Conservation (phyloP, 2,888 invertebrate genomes). For the Phasia obesa region DNA sequence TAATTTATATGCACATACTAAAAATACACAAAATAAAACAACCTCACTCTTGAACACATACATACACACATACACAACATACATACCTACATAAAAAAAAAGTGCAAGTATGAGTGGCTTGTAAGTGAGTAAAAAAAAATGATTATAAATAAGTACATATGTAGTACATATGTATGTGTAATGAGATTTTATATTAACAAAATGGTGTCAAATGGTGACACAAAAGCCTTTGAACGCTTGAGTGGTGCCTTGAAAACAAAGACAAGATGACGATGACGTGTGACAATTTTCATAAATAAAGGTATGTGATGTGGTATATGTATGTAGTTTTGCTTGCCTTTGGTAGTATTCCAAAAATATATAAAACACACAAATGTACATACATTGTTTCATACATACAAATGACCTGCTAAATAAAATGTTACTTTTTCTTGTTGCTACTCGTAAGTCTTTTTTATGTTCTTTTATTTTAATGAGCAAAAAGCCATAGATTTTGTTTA, state of each 20-base stretch:
- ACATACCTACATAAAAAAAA: neutral
- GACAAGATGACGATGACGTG: conserved; percentile 48
- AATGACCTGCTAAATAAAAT: conserved; percentile 63
- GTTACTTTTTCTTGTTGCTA: conserved; percentile 17
- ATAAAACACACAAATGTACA: conserved; percentile 21
- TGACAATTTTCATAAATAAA: conserved; percentile 23
- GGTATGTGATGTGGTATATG: conserved; percentile 6
- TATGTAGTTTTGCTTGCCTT: conserved; percentile 24
- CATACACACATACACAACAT: neutral
- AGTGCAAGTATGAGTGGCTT: neutral
- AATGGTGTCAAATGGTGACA: conserved; percentile 71
- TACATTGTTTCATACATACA: neutral
- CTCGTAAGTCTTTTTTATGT: too few species aligned
- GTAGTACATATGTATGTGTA: conserved; percentile 40
- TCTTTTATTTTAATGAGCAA: neutral
- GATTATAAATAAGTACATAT: conserved; percentile 27
- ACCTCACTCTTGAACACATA: neutral
- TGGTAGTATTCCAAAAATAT: conserved; percentile 41
- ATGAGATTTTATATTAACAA: conserved; percentile 49
- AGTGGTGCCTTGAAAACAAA: conserved; percentile 68
- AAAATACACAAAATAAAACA: neutral
- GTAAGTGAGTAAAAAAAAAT: conserved; percentile 30
- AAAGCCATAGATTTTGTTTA: conserved; percentile 27
- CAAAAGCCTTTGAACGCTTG: conserved; percentile 69
- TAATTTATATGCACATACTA: neutral